These are phyloP conservation scores for Pterocles gutturalis DNA, from an alignment of 2,113 vertebrate species.

Conservation along the genomic window DNA sequence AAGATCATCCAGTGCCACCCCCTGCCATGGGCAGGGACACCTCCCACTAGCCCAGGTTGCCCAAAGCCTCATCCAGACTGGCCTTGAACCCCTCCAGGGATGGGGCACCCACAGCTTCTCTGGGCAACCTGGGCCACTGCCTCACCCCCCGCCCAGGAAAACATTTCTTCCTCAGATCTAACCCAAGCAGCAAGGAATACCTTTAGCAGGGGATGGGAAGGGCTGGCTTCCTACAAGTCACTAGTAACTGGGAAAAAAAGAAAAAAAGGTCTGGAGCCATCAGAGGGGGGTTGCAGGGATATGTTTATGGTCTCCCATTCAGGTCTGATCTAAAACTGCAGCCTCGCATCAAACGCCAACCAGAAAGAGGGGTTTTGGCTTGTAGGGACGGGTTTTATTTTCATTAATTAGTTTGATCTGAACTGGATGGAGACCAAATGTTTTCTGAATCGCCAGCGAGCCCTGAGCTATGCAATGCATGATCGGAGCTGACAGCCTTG, in stretches of 20 bases:
- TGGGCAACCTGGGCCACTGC: too few species aligned
- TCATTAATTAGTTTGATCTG: background rate
- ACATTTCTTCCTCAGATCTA: background rate
- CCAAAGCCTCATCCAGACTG: too few species aligned
- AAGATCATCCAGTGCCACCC: too few species aligned
- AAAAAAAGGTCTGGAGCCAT: background rate
- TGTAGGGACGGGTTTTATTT: background rate
- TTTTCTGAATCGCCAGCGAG: rapidly evolving
- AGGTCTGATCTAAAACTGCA: background rate
- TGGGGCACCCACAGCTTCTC: too few species aligned
- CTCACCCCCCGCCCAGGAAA: too few species aligned
- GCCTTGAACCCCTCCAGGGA: too few species aligned
- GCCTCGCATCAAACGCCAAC: background rate
- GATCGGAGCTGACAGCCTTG: background rate
- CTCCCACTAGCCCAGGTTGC: too few species aligned
- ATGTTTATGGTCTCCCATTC: background rate
- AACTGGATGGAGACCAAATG: background rate
- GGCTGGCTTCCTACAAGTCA: background rate
- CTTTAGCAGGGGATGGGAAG: background rate
- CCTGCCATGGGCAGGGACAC: too few species aligned
- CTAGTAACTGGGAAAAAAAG: rapidly evolving
- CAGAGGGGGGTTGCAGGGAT: background rate
- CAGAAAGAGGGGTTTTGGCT: background rate
- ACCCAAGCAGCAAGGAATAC: background rate
- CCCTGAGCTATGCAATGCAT: background rate